These are phyloP conservation scores for Drosophila aff. DNA, from an alignment of 1,140 invertebrate genomes.

Conservation along the genomic window DNA sequence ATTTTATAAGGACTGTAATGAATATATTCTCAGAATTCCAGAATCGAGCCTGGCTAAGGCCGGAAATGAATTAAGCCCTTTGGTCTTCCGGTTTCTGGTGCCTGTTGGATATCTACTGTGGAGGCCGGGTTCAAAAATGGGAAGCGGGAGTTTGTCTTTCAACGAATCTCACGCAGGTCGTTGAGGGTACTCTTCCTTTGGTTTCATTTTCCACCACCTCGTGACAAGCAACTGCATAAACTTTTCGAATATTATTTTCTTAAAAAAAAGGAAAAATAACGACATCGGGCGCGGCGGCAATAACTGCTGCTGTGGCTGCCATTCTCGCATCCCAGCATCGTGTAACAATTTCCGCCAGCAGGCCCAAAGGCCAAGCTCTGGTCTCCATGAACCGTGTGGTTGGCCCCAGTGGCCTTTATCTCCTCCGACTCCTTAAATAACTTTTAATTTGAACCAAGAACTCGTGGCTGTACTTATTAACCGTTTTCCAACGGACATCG, in stretches of 20 bases:
- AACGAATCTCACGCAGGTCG: conserved; percentile 53
- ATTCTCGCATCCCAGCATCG: conserved; percentile 52
- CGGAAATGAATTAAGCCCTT: conserved; percentile 74
- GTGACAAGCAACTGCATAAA: conserved; percentile 76
- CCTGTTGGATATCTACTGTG: conserved; percentile 66
- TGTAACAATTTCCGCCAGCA: conserved; percentile 74
- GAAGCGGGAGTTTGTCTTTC: conserved; percentile 18
- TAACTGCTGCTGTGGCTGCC: conserved; percentile 50
- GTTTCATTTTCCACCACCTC: conserved; percentile 59
- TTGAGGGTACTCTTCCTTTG: conserved; percentile 11
- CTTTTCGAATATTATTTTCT: conserved; percentile 78
- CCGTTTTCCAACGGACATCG: conserved; percentile 44
- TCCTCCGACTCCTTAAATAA: conserved; percentile 66
- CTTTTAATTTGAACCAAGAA: conserved; percentile 77
- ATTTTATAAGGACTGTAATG: not conserved
- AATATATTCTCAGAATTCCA: conserved; percentile 54
- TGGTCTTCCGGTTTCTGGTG: conserved; percentile 64
- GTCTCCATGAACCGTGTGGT: conserved; percentile 1
- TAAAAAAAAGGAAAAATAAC: conserved; percentile 33
- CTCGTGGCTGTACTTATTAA: conserved; percentile 69
- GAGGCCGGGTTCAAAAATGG: not conserved
- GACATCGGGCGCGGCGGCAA: conserved; percentile 24
- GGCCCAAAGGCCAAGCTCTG: conserved; percentile 42
- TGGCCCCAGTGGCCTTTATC: conserved; percentile 19
- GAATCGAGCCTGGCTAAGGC: conserved; percentile 35